phyloP scores from a whole-genome alignment of 2,113 vertebrate species.

The Dryoscopus gambensis region DNA sequence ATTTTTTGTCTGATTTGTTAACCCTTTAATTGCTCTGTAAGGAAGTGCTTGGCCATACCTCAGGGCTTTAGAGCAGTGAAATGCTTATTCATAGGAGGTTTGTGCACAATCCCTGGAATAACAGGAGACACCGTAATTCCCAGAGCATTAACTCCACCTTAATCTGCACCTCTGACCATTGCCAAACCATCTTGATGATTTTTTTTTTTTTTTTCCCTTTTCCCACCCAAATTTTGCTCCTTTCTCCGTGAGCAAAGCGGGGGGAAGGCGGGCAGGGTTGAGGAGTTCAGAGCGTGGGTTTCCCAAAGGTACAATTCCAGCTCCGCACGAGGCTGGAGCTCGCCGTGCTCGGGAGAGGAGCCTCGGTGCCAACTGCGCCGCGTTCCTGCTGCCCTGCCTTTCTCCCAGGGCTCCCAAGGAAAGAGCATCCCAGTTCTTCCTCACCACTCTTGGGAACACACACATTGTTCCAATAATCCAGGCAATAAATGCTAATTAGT shows the following conservation, averaged over 20 bases:
- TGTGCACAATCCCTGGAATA: background rate
- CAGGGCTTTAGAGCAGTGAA: background rate
- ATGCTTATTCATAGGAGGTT: background rate
- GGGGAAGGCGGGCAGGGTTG: background rate
- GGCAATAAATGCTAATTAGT: conserved; percentile 84
- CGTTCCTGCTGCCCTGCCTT: conserved; percentile 50
- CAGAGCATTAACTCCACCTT: background rate
- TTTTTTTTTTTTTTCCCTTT: background rate
- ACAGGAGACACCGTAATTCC: background rate
- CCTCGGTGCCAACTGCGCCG: background rate
- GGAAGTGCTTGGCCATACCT: background rate
- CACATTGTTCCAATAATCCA: conserved; percentile 81
- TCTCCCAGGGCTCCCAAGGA: conserved; percentile 64
- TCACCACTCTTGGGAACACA: conserved; percentile 67
- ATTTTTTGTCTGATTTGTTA: background rate
- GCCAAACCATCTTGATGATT: background rate
- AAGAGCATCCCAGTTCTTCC: conserved; percentile 73
- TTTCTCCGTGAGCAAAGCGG: rapidly evolving
- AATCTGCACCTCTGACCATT: rapidly evolving
- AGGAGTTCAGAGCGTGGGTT: background rate
- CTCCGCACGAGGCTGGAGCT: background rate
- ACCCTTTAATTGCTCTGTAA: conserved; percentile 13
- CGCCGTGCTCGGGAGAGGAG: background rate
- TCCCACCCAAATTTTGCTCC: background rate
- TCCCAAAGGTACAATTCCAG: background rate